phyloP scores from a whole-genome alignment of 2,888 invertebrate species.

The Macropis europaea region DNA sequence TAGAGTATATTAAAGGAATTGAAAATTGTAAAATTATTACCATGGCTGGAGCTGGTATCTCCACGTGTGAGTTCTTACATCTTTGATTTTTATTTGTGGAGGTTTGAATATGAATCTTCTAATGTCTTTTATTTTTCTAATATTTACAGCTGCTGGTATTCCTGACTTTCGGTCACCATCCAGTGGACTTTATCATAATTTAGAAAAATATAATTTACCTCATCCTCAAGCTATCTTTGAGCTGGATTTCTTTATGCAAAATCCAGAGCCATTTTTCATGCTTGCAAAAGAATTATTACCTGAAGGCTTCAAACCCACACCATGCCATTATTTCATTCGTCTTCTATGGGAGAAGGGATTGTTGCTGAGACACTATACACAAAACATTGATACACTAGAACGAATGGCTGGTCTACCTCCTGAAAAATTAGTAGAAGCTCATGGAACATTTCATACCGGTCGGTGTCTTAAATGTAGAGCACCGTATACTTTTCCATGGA shows the following conservation, averaged over 20 bases:
- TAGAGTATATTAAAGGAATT: conserved; percentile 88
- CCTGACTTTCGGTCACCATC: conserved; percentile 97
- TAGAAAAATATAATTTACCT: conserved; percentile 94
- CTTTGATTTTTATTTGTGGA: neutral
- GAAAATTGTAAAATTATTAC: conserved; percentile 93
- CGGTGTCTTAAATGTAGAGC: conserved; percentile 90
- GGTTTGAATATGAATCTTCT: neutral
- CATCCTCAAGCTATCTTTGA: conserved; percentile 96
- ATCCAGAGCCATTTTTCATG: conserved; percentile 96
- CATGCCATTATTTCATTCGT: conserved; percentile 94
- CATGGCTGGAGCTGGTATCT: conserved; percentile 97
- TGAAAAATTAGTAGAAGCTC: conserved; percentile 95
- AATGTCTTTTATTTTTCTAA: neutral
- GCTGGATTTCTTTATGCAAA: conserved; percentile 90
- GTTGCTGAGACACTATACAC: conserved; percentile 88
- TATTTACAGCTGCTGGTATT: conserved; percentile 91
- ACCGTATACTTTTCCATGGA: conserved; percentile 89
- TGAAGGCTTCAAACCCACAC: conserved; percentile 92
- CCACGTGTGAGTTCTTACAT: conserved; percentile 88
- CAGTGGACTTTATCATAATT: conserved; percentile 94
- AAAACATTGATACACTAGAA: conserved; percentile 97
- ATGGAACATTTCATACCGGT: conserved; percentile 94
- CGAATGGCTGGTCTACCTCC: conserved; percentile 90
- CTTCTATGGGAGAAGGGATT: conserved; percentile 91
- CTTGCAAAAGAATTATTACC: conserved; percentile 95